Percentiles rank a stretch among this genome's conserved stretches.
Evolutionary conservation across 2,888 invertebrate genomes (phyloP).

Genomic region (Chrysolina oricalcia): DNA sequence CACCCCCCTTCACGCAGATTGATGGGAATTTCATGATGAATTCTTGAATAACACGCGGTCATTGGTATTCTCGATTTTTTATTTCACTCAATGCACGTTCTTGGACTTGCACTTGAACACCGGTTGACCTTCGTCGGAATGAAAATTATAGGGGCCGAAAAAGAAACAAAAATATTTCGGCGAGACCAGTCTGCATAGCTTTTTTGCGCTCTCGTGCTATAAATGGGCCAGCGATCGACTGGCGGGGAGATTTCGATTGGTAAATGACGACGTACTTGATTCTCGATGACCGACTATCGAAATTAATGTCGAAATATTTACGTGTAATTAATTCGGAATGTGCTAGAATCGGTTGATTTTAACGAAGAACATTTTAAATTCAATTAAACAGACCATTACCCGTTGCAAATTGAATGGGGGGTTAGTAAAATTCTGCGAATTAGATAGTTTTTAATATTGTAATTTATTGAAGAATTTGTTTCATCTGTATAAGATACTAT

Average conservation of each 20-base stretch:
- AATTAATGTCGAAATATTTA: neutral
- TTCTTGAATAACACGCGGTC: neutral
- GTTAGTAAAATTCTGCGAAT: neutral
- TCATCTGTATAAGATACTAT: too few species aligned
- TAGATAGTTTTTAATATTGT: neutral
- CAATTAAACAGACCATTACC: neutral
- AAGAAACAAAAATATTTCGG: constrained; percentile 22
- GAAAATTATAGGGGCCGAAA: constrained; percentile 18
- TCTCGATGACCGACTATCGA: neutral
- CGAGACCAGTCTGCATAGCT: constrained; percentile 10
- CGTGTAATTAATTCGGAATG: neutral
- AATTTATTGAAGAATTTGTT: too few species aligned
- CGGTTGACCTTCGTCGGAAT: constrained; percentile 29
- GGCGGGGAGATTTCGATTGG: neutral
- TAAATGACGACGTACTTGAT: neutral
- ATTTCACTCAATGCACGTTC: constrained; percentile 4
- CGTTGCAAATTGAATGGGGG: neutral
- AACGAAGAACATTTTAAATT: neutral
- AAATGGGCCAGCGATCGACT: neutral
- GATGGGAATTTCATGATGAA: too few species aligned
- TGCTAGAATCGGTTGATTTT: neutral
- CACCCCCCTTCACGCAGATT: too few species aligned
- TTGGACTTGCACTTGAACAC: constrained; percentile 23
- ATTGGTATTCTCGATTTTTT: neutral
- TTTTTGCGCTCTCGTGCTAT: neutral